Base-by-base conservation (phyloP, 2,888 invertebrate genomes). In the Myopa tessellatipennis region DNA sequence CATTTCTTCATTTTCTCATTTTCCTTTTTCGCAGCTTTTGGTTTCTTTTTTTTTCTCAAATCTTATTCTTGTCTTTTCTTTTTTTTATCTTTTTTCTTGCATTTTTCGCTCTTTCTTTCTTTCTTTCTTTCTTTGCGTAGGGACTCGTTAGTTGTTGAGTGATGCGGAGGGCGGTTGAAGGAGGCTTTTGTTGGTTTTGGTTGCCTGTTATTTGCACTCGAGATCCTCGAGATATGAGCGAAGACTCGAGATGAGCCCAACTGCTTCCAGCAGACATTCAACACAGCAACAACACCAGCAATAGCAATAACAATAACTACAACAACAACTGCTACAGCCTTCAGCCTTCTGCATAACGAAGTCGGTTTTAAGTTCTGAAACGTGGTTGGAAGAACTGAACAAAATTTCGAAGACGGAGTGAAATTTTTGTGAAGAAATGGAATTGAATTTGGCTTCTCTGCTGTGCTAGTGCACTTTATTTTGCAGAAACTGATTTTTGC, bases 1-100 rank as follows among this genome's bases (percentile, higher is more conserved):
- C 45, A 73, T 72, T 61, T 72, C 60, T 40, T 10, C 45, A 60
- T 45, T 61, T 73, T 45, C 60, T n/a, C 63, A 61, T 73, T 61
- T 61, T 61, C 50, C 73, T 45, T 63, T 67, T 63, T 67, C 55
- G 55, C 55, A 55, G 55, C 55, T 16, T 55, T 55, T 45, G 26
- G 26, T 26, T 45, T 8, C 45, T 10, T 10, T 45, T 3, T 45
- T 45, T 45, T 45, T 45, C 45, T 45, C 0, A 8, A 45, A 45
- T 45, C 45, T 45, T 10, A 45, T 45, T 45, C 45, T 45, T 6
- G 6, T 45, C 45, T 45, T 45, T 45, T 45, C 1, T 45, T 45
- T 10, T 8, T 10, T 45, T 45, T 45, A 8, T 45, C 10, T 45
- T 6, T 8, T 45, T 45, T 45, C 45, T 45, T 45, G 26, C 26